Conservation (phyloP, 2,113 vertebrate species). For the Xenopus laevis region DNA sequence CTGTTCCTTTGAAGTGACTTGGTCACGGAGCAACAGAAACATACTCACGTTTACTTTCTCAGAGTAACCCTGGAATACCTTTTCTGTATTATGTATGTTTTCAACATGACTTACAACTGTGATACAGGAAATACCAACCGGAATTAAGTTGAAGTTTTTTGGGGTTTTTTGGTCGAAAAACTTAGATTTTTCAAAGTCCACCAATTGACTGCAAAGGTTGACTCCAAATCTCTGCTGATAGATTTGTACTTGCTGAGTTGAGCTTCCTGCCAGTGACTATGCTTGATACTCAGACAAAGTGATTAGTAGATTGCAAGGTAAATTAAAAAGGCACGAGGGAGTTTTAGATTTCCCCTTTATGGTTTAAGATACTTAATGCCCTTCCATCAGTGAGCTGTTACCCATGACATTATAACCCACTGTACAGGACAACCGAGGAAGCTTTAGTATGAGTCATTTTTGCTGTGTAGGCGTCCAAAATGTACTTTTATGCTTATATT, state of each 20-base stretch:
- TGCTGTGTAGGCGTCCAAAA: conserved; percentile 6
- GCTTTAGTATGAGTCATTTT: conserved; percentile 40
- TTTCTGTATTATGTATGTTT: too few relatives aligned
- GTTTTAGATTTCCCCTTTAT: conserved; percentile 20
- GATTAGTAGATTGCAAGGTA: conserved; percentile 2
- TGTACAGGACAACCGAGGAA: conserved; percentile 40
- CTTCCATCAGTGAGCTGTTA: conserved; percentile 45
- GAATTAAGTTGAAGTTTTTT: too few relatives aligned
- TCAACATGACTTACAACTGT: too few relatives aligned
- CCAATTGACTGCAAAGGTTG: too few relatives aligned
- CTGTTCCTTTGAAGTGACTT: too few relatives aligned
- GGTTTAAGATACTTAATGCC: conserved; percentile 30
- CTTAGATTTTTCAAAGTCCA: too few relatives aligned
- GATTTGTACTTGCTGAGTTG: neutral
- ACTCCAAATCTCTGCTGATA: too few relatives aligned
- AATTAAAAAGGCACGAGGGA: conserved; percentile 23
- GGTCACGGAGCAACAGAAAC: too few relatives aligned
- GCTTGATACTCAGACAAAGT: conserved; percentile 9
- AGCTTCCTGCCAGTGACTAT: neutral
- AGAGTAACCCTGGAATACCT: too few relatives aligned
- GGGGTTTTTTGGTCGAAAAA: too few relatives aligned
- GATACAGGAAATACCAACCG: too few relatives aligned
- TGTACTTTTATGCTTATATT: conserved; percentile 20
- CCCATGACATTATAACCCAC: conserved; percentile 34
- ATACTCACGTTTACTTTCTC: too few relatives aligned